Evolutionary conservation across 1,140 invertebrate genomes (phyloP).

Genomic region (Harpegnathos saltator): DNA sequence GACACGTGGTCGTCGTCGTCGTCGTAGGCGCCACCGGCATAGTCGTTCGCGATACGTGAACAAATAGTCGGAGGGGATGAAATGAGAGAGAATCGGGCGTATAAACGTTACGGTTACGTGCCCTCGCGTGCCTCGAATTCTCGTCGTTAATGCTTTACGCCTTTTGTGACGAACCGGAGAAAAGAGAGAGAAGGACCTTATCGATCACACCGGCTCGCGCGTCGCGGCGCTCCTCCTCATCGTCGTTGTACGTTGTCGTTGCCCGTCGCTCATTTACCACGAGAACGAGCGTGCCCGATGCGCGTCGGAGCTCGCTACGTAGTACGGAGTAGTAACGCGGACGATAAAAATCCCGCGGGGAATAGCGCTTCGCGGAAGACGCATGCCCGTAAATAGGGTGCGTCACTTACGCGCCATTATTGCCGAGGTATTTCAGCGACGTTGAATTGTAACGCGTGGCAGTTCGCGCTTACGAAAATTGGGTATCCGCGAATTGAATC

Average conservation of each 20-base stretch:
- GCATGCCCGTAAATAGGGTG: neutral
- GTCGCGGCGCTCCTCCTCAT: no score
- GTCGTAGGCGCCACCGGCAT: no score
- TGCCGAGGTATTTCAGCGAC: slow-evolving; percentile 15
- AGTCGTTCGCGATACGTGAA: neutral
- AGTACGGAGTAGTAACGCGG: no score
- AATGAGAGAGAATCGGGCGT: no score
- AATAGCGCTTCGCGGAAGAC: slow-evolving; percentile 14
- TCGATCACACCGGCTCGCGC: neutral
- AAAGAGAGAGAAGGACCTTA: slow-evolving; percentile 6
- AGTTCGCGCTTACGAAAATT: slow-evolving; percentile 27
- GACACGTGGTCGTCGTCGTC: no score
- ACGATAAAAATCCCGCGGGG: slow-evolving; percentile 16
- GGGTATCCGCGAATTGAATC: slow-evolving; percentile 18
- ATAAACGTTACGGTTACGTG: neutral
- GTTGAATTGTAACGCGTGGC: neutral
- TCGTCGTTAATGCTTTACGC: slow-evolving; percentile 32
- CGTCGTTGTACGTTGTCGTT: neutral
- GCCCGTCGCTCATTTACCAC: slow-evolving; percentile 30
- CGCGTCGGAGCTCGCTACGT: neutral
- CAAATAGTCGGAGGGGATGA: neutral
- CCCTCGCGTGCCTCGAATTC: neutral
- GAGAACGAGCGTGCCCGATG: neutral
- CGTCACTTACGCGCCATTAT: slow-evolving; percentile 32
- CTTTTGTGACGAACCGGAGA: neutral